Evolutionary conservation across 2,888 invertebrate species (phyloP), one percentile per base, ranked within the genome.

Genomic region (Patella ulyssiponensis): DNA sequence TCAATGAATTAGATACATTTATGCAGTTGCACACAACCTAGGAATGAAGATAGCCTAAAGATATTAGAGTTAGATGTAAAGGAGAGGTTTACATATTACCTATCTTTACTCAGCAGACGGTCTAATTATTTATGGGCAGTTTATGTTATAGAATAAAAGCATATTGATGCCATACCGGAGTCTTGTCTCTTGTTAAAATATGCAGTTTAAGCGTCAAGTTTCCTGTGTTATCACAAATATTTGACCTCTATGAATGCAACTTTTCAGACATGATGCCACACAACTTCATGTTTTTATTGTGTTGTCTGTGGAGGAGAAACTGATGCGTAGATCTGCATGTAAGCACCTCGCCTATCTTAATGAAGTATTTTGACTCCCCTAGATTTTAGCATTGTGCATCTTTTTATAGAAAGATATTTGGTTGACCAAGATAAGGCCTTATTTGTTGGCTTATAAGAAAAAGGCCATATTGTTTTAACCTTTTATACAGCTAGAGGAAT

Each of bases 381-480:
- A 64, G 64, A 64, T 64, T 14, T 23, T 64, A 64, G 20, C 23
- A 20, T 23, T 23, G 20, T 23, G 14, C 23, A 64, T 64, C 12
- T 64, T 23, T 64, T 23, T 23, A 64, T 64, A 64, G 20, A 2
- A 64, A 14, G 20, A 23, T 23, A 23, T 23, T 64, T 64, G 64
- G 20, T 64, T 23, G 64, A 23, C 64, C 23, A 64, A 23, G 64
- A 64, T 64, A 64, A 64, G 64, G 23, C 64, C 20, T 64, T 64
- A 64, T 64, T 64, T 64, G 64, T 64, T 64, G 64, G 64, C 64
- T 64, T 64, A 64, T 64, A 23, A 44, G 44, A 44, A 44, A 44
- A 14, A 64, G 11, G 64, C 64, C 64, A 64, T 64, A 23, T 64
- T 64, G 64, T 64, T 64, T 64, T 64, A 64, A 64, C 64, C 64